Evolutionary conservation across 2,888 invertebrate genomes (phyloP).

Genomic region (Tipula confusa): DNA sequence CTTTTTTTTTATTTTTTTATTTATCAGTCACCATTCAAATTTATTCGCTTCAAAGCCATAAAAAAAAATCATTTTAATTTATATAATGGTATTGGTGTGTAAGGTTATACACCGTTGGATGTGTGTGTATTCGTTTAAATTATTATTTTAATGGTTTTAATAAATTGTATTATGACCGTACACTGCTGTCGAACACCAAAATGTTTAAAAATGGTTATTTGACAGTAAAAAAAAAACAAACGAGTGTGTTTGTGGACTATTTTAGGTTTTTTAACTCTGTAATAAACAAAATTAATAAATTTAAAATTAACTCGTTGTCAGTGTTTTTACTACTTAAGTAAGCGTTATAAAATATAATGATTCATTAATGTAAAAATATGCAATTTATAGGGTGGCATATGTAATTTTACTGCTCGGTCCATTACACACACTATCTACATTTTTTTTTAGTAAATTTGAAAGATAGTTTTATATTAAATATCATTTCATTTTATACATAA

Average conservation of each 20-base stretch:
- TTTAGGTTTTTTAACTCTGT: neutral
- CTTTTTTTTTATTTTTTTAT: neutral
- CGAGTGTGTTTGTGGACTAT: too few species aligned
- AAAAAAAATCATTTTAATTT: neutral
- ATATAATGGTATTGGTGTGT: neutral
- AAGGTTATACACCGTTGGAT: neutral
- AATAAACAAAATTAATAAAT: neutral
- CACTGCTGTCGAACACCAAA: neutral
- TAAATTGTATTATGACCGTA: neutral
- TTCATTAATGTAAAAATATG: neutral
- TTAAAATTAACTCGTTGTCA: neutral
- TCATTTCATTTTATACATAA: neutral
- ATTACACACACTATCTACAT: neutral
- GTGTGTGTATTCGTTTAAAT: neutral
- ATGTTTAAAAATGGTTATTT: neutral
- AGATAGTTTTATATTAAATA: neutral
- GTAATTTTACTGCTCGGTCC: neutral
- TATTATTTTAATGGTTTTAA: neutral
- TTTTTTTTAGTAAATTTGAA: neutral
- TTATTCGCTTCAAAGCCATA: conserved; percentile 12
- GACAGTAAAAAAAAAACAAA: neutral
- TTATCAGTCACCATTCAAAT: neutral
- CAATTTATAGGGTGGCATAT: neutral
- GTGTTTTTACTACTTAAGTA: neutral
- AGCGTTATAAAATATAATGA: neutral